Percentiles rank a stretch among this genome's conserved stretches.
phyloP scores from a whole-genome alignment of 2,797 vertebrate genomes.

The Chelon auratus region DNA sequence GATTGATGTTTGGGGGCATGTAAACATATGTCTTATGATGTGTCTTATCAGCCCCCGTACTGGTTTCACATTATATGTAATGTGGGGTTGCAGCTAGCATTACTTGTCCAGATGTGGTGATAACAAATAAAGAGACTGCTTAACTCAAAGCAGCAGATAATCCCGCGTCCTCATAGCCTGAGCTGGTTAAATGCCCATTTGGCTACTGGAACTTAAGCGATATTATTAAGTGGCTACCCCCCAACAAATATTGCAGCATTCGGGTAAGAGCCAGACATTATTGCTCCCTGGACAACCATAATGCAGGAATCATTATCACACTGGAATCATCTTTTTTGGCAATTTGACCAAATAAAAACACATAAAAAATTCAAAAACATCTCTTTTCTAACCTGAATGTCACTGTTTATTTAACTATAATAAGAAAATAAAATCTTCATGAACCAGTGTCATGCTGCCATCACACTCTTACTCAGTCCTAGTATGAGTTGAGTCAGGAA shows the following conservation, averaged over 20 bases:
- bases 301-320: background rate
- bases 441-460: conserved; percentile 11
- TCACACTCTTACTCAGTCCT: conserved; percentile 2
- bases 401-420: background rate
- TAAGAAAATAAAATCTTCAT: background rate
- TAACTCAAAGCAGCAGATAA: background rate
- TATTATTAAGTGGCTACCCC: background rate
- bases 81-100: no score
- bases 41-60: no score
- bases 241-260: background rate
- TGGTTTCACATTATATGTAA: background rate
- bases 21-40: background rate
- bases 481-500: conserved; percentile 56
- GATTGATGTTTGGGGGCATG: no score
- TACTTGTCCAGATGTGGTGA: background rate
- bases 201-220: background rate
- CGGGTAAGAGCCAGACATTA: background rate
- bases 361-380: background rate
- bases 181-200: background rate
- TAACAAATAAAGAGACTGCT: background rate
- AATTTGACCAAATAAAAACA: background rate
- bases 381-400: background rate
- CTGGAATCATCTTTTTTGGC: background rate
- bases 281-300: background rate
- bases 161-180: background rate